Base-by-base conservation (phyloP, 2,888 invertebrate species). In the Lepidochrysops patricia region DNA sequence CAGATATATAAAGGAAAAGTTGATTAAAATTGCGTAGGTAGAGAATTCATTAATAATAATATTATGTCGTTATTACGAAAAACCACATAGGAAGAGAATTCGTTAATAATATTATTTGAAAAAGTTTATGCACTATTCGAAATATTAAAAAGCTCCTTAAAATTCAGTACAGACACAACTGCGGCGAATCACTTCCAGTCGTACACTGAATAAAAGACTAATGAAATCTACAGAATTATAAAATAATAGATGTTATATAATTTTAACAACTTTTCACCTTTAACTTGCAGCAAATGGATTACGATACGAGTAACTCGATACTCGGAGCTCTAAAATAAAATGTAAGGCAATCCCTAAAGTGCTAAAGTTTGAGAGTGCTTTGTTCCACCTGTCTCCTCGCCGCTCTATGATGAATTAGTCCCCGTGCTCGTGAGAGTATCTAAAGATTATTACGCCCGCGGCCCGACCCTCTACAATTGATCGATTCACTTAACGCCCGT, bases 381-480 rank as follows among this genome's bases (percentile, higher is more conserved):
- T 34, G 23, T 34, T 50, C 49, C 60, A 63, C 59, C 61, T 60
- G 61, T 60, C 61, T 43, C 12, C 19, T 19, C 12, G 9, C 43
- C 23, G 50, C 48, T 52, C 26, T 57, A 48, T 61, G 59, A 63
- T 63, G 25, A 61, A 59, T 32, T 29, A 43, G 43, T 9, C 15
- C 19, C 9, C 1, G 9, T 6, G 29, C 29, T 29, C 29, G 43
- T 43, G 19, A 43, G 23, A 43, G 19, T 43, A 43, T 43, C 23
- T 9, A 43, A 19, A 23, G 43, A 43, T 43, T 43, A 43, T 43
- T 43, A 7, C 7, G 29, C 29, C 43, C 19, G 19, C 19, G 19
- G 29, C 29, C 43, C 19, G 19, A 43, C 43, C 43, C 1, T 29
- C 29, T 9, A 23, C 23, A 43, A 7, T 43, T 43, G 43, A 43